Evolutionary conservation across 64 coral and sea anemone genomes (phyloP), one percentile per base, ranked within the genome.

Genomic region (Cladopsammia gracilis): DNA sequence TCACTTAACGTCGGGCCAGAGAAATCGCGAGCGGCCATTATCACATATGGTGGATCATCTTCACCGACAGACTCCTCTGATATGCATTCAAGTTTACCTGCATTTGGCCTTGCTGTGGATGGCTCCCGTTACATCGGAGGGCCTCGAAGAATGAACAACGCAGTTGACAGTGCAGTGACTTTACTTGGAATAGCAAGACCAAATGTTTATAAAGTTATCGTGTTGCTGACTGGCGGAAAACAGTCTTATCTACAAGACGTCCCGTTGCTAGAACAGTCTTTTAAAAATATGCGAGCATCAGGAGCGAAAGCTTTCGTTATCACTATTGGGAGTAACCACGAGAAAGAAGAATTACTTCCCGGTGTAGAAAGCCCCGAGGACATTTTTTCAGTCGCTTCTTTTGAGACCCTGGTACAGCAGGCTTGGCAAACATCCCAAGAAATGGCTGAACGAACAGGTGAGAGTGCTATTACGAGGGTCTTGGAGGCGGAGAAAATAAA

Each of bases 371-470:
- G 58, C 62, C 34, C 43, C 3, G 77, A 61, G 58, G 78, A 91
- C 25, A 83, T 91, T n/a, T 91, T 83, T 51, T 61, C 56, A 20
- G 90, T 96, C 12, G 44, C 25, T 53, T 78, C 90, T 6, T 77
- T 88, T 44, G 64, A 58, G 12, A 78, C 57, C 10, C 62, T 93
- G n/a, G 25, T 46, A 42, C 34, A 25, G 22, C 84, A 26, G 47
- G 90, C 86, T 8, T 65, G 79, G 50, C 23, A 61, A 8, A 77
- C 71, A 26, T 85, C 86, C 34, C 86, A 61, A 61, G 59, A 81
- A 68, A 93, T 96, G 69, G 70, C 60, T 53, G 61, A 81, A 45
- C 67, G 79, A 77, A 66, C 85, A 75, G 85, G 95, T 95, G 69
- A 69, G 9, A 11, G 43, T 25, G 8, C 6, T 22, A 8, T 10